phyloP scores from a whole-genome alignment of 2,113 vertebrate species.

The Neopipo cinnamomea region DNA sequence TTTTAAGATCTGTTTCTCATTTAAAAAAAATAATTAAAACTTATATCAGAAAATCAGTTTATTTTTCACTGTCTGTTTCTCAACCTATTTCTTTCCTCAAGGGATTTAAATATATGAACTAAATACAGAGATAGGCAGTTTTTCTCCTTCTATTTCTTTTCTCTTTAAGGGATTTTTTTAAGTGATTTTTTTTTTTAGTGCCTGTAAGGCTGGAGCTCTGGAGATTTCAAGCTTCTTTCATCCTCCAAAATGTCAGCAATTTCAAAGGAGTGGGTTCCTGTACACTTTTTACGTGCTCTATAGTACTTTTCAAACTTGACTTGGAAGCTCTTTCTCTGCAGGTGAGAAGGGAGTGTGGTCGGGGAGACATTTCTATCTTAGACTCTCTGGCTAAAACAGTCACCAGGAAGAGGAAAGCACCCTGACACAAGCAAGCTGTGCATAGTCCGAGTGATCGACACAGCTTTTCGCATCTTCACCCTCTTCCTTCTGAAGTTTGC shows the following conservation, averaged over 20 bases:
- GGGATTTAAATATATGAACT: not conserved
- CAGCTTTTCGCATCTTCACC: not conserved
- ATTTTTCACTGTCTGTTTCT: not conserved
- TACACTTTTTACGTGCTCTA: not conserved
- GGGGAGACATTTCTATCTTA: not conserved
- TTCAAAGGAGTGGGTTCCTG: not conserved
- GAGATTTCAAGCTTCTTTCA: constrained; percentile 25
- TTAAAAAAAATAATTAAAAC: not conserved
- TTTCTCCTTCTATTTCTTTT: not conserved
- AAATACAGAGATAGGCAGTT: not conserved
- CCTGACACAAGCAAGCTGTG: not conserved
- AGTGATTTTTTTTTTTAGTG: not conserved
- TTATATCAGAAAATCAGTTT: not conserved
- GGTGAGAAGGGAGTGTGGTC: not conserved
- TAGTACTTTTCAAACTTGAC: not conserved
- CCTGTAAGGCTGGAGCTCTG: not conserved
- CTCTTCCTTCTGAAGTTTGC: not conserved
- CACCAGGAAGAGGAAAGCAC: not conserved
- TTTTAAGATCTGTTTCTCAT: not conserved
- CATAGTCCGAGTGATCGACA: not conserved
- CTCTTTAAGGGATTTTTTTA: not conserved
- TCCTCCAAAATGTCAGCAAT: constrained; percentile 2
- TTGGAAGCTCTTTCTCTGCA: not conserved
- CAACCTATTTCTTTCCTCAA: not conserved
- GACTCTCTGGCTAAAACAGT: not conserved